Percentiles rank a stretch among this genome's conserved stretches.
These are phyloP conservation scores for Rhopalosiphum padi DNA, from an alignment of 1,140 invertebrate species.

Conservation along the genomic window DNA sequence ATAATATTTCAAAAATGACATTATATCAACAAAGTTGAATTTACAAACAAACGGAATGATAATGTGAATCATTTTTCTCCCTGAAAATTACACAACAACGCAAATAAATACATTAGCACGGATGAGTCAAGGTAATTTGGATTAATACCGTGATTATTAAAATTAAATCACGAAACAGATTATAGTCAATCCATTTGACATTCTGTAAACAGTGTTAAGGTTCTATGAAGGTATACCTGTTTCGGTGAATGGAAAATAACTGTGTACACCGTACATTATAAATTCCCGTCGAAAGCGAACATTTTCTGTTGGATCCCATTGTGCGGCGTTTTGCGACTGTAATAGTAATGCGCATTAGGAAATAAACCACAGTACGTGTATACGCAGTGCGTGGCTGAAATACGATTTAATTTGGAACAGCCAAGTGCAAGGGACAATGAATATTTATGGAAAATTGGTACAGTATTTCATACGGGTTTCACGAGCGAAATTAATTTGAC, in stretches of 20 bases:
- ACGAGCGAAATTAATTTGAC: slow-evolving; percentile 38
- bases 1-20: not conserved
- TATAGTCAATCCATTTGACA: not conserved
- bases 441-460: slow-evolving; percentile 40
- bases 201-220: not conserved
- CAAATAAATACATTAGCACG: not conserved
- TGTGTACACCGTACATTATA: not conserved
- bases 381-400: not conserved
- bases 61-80: not conserved
- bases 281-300: not conserved
- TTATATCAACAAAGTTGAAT: too few species aligned
- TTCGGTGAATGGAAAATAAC: not conserved
- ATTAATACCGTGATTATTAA: not conserved
- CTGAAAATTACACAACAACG: not conserved
- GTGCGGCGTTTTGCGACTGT: not conserved
- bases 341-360: slow-evolving; percentile 7
- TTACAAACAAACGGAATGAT: not conserved
- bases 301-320: not conserved
- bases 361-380: not conserved
- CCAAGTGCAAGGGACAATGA: not conserved
- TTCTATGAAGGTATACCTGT: not conserved
- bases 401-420: not conserved
- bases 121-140: not conserved
- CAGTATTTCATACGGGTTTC: slow-evolving; percentile 17
- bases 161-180: not conserved